Evolutionary conservation across 2,888 invertebrate species (phyloP).

Genomic region (Lepetodrilus schrolli): DNA sequence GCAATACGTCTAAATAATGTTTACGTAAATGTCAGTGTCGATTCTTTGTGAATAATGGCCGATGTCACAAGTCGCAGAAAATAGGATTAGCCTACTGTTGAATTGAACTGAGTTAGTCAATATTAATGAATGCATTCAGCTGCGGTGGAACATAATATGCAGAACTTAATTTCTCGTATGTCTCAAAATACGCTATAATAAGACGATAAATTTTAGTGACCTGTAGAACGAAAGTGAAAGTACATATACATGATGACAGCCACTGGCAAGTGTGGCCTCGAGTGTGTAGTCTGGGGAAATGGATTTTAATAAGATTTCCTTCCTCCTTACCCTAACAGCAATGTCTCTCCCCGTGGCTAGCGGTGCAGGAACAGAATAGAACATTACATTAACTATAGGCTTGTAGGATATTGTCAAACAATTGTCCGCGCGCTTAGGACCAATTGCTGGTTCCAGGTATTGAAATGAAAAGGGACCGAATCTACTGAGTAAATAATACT

Average conservation of each 20-base stretch:
- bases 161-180: no score
- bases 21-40: neutral
- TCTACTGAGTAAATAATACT: neutral
- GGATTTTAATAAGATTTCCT: neutral
- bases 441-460: neutral
- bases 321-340: neutral
- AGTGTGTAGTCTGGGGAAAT: neutral
- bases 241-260: neutral
- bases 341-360: neutral
- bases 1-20: neutral
- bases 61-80: neutral
- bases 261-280: neutral
- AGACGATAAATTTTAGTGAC: neutral
- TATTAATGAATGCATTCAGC: neutral
- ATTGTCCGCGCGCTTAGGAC: neutral
- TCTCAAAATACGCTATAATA: no score
- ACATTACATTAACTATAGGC: neutral
- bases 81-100: neutral
- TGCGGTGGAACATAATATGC: neutral
- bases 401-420: neutral
- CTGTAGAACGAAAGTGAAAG: neutral
- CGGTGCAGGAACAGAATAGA: neutral
- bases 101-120: neutral
- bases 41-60: neutral
- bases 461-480: slow-evolving; percentile 20